Percentiles rank a stretch among this genome's conserved stretches.
Conservation (phyloP, 2,888 invertebrate species). For the Dicranocentrus wangi region DNA sequence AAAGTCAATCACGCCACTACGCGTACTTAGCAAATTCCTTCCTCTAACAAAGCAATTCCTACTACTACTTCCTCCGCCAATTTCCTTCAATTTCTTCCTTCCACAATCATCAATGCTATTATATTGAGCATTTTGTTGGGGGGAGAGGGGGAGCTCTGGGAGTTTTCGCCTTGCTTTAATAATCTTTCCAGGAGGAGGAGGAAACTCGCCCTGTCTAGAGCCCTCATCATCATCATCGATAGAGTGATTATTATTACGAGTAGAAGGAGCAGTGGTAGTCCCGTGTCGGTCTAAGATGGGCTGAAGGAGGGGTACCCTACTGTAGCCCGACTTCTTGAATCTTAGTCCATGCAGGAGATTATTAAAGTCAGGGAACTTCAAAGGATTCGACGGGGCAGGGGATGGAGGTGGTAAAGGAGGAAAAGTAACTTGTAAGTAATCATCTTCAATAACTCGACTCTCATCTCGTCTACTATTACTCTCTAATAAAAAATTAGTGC, state of each 20-base stretch:
- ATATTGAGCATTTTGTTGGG: constrained; percentile 45
- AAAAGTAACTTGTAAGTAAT: constrained; percentile 55
- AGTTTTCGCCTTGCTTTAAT: constrained; percentile 55
- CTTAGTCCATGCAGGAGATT: constrained; percentile 59
- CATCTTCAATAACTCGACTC: constrained; percentile 55
- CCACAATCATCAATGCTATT: constrained; percentile 38
- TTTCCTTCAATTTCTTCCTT: constrained; percentile 12
- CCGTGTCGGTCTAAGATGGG: constrained; percentile 4
- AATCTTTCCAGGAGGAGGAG: constrained; percentile 53
- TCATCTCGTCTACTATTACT: constrained; percentile 36
- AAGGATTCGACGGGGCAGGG: constrained; percentile 47
- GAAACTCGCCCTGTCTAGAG: too few relatives aligned
- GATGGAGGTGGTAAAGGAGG: constrained; percentile 59
- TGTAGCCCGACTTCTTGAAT: constrained; percentile 51
- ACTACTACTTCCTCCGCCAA: constrained; percentile 37
- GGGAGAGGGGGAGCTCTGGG: constrained; percentile 50
- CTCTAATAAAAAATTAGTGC: constrained; percentile 54
- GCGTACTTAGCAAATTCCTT: constrained; percentile 48
- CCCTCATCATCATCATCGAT: constrained; percentile 25
- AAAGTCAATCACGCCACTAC: constrained; percentile 25
- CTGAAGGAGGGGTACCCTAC: constrained; percentile 35
- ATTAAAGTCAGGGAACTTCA: constrained; percentile 56
- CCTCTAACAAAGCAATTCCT: constrained; percentile 52
- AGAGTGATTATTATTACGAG: too few relatives aligned
- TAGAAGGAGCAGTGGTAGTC: too few relatives aligned